These are phyloP conservation scores for Megalurothrips usitatus DNA, from an alignment of 2,888 invertebrate species.

Conservation along the genomic window DNA sequence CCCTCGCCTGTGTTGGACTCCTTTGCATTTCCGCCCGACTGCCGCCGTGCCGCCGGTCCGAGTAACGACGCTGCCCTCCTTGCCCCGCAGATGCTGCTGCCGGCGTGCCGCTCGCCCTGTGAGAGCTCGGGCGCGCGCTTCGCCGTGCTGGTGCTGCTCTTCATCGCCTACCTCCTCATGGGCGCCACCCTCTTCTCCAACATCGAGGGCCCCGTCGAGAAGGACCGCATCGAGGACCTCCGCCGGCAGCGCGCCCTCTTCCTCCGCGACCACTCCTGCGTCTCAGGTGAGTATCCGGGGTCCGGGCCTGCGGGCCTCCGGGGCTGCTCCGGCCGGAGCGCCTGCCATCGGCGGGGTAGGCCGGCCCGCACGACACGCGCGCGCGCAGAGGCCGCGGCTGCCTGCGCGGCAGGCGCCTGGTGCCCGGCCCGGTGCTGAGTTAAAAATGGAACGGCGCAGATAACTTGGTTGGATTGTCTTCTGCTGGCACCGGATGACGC, in stretches of 20 bases:
- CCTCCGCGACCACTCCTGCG: constrained; percentile 57
- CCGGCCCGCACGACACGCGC: too few species aligned
- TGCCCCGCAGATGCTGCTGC: constrained; percentile 25
- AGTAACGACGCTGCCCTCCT: too few species aligned
- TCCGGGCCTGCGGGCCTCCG: too few species aligned
- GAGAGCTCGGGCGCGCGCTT: constrained; percentile 38
- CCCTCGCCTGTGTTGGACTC: too few species aligned
- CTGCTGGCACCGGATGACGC: neutral
- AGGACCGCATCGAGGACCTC: constrained; percentile 54
- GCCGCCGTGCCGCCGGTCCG: too few species aligned
- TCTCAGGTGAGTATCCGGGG: constrained; percentile 57
- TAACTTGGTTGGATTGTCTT: neutral
- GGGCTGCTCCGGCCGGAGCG: too few species aligned
- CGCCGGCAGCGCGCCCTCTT: constrained; percentile 56
- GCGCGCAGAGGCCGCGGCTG: too few species aligned
- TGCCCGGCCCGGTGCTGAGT: neutral
- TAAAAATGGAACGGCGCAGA: neutral
- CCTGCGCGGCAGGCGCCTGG: too few species aligned
- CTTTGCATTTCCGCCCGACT: too few species aligned
- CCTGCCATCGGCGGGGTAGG: too few species aligned
- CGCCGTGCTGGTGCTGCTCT: constrained; percentile 47
- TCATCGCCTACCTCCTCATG: constrained; percentile 55
- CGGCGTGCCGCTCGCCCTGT: constrained; percentile 34
- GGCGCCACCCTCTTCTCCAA: constrained; percentile 75
- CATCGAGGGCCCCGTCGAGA: constrained; percentile 71